Conservation (phyloP, 1,140 invertebrate genomes). For the Lordiphosa collinella region DNA sequence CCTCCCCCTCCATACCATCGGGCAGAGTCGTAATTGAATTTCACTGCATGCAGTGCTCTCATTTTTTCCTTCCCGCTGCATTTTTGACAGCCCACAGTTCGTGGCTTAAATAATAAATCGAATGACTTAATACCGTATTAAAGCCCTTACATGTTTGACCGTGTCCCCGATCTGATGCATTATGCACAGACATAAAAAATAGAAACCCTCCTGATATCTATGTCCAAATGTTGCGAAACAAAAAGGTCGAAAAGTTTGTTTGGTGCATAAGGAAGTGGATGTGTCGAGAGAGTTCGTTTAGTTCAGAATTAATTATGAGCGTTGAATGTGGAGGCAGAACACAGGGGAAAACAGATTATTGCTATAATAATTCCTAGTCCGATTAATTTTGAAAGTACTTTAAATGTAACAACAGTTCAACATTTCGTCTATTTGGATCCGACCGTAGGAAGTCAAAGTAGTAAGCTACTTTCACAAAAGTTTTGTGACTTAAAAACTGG, state of each 20-base stretch:
- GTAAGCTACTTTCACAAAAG: no score
- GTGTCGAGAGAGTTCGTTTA: neutral
- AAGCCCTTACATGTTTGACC: conserved; percentile 37
- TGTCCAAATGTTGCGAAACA: no score
- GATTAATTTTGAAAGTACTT: no score
- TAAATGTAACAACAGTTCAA: no score
- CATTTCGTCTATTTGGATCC: no score
- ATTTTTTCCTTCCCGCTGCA: conserved; percentile 15
- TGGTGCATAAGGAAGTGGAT: no score
- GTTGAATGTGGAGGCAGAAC: neutral
- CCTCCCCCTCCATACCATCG: neutral
- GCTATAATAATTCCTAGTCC: neutral
- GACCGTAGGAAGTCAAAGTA: no score
- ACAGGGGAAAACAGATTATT: neutral
- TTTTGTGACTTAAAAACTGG: no score
- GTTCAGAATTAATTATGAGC: conserved; percentile 30
- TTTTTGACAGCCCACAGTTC: conserved; percentile 65
- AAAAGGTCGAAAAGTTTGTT: conserved; percentile 37
- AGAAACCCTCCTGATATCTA: conserved; percentile 29
- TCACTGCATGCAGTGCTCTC: conserved; percentile 43
- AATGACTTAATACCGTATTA: conserved; percentile 72
- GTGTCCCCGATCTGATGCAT: conserved; percentile 40
- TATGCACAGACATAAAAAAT: conserved; percentile 35
- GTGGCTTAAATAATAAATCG: conserved; percentile 67
- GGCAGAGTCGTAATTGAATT: conserved; percentile 54